These are phyloP conservation scores for Drosophila emarginata DNA, from an alignment of 2,888 invertebrate species.

Conservation along the genomic window DNA sequence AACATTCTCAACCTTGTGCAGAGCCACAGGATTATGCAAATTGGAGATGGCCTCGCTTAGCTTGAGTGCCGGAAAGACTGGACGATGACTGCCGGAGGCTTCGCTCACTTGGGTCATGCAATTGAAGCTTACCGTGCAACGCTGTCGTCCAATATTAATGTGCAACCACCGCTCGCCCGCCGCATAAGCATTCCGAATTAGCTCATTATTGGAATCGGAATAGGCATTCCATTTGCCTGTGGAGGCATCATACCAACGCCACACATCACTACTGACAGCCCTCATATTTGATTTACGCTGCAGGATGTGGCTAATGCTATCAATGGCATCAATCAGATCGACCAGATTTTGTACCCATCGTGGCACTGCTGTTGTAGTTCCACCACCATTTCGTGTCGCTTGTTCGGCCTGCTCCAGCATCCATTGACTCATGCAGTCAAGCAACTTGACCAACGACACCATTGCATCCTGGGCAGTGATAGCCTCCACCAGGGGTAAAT, in stretches of 20 bases:
- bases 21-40: constrained; percentile 42
- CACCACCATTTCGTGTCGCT: background rate
- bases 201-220: constrained; percentile 87
- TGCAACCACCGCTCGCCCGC: constrained; percentile 87
- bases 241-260: constrained; percentile 94
- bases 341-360: constrained; percentile 90
- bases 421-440: constrained; percentile 70
- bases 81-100: constrained; percentile 91
- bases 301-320: constrained; percentile 88
- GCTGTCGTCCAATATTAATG: constrained; percentile 88
- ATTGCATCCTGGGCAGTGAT: constrained; percentile 70
- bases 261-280: constrained; percentile 84
- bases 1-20: constrained; percentile 57
- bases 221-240: constrained; percentile 91
- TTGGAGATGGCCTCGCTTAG: constrained; percentile 70
- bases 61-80: constrained; percentile 87
- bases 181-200: constrained; percentile 91
- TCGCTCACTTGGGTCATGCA: constrained; percentile 93
- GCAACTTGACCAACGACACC: constrained; percentile 66
- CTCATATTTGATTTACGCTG: constrained; percentile 87
- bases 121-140: constrained; percentile 90
- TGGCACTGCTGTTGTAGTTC: constrained; percentile 83
- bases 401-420: constrained; percentile 63
- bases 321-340: constrained; percentile 89
- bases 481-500: constrained; percentile 69